These are phyloP conservation scores for Neuroscelio doddi DNA, from an alignment of 2,888 invertebrate species.

Conservation along the genomic window DNA sequence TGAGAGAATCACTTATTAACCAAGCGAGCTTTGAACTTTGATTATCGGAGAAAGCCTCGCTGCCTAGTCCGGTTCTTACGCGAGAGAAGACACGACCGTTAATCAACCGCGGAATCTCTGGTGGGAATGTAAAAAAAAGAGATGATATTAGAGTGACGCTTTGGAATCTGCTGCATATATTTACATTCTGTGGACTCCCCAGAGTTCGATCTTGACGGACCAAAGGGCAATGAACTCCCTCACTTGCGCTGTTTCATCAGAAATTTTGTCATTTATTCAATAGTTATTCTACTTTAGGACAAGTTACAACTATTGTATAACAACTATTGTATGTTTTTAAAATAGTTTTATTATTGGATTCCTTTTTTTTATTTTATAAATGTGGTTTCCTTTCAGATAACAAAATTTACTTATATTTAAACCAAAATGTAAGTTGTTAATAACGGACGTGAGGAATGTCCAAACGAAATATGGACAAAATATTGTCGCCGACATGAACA, in stretches of 20 bases:
- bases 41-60: conserved; percentile 8
- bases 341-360: too few species aligned
- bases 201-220: conserved; percentile 1
- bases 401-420: too few species aligned
- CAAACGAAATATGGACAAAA: too few species aligned
- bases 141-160: conserved; percentile 8
- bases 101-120: conserved; percentile 5
- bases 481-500: too few species aligned
- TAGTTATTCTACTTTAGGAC: too few species aligned
- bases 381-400: too few species aligned
- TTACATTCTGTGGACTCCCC: conserved; percentile 3
- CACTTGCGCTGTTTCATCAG: neutral
- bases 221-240: conserved; percentile 1
- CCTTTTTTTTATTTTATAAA: too few species aligned
- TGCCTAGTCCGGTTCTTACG: conserved; percentile 2
- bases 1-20: neutral
- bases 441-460: too few species aligned
- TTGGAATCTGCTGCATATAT: conserved; percentile 2
- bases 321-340: too few species aligned
- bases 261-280: neutral
- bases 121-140: neutral
- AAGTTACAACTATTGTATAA: too few species aligned
- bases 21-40: conserved; percentile 8
- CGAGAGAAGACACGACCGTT: conserved; percentile 8
- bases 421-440: too few species aligned